These are phyloP conservation scores for Cladopsammia gracilis DNA, from an alignment of 64 coral and sea anemone genomes.

Conservation along the genomic window DNA sequence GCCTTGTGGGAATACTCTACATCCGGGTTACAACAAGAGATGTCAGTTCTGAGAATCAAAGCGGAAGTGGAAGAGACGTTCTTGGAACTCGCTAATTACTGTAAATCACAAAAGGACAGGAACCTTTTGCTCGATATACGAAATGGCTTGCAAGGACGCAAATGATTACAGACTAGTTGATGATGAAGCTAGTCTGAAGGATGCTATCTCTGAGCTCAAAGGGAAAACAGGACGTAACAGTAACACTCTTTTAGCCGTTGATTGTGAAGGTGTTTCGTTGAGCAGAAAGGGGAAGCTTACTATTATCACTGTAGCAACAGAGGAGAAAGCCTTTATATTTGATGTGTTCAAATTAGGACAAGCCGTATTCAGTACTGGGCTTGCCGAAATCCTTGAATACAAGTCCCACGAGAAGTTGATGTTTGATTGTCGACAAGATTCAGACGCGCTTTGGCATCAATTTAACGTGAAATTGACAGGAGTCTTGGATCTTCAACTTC, in stretches of 20 bases:
- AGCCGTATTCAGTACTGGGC: slow-evolving; percentile 58
- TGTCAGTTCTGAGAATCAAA: no score
- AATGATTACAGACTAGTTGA: slow-evolving; percentile 53
- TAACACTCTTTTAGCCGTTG: slow-evolving; percentile 61
- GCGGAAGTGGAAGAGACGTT: no score
- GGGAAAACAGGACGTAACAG: neutral
- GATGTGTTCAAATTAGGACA: slow-evolving; percentile 59
- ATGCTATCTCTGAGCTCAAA: slow-evolving; percentile 61
- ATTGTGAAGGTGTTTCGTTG: slow-evolving; percentile 78
- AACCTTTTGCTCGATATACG: no score
- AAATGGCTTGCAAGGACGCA: slow-evolving; percentile 50
- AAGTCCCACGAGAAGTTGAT: slow-evolving; percentile 64
- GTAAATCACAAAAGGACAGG: no score
- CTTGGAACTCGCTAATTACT: no score
- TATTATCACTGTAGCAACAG: slow-evolving; percentile 56
- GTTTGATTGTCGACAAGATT: slow-evolving; percentile 87
- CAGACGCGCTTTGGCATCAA: slow-evolving; percentile 69
- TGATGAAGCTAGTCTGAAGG: slow-evolving; percentile 31
- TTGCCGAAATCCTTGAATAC: slow-evolving; percentile 68
- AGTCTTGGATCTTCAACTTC: slow-evolving; percentile 75
- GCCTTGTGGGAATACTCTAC: no score
- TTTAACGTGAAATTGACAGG: slow-evolving; percentile 60
- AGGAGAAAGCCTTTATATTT: slow-evolving; percentile 74
- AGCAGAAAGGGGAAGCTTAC: slow-evolving; percentile 75
- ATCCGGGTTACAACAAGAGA: no score